A percentile compares a stretch with the other conserved stretches of the same genome.
These are phyloP conservation scores for Salvelinus namaycush DNA, from an alignment of 2,113 vertebrate genomes.

Conservation along the genomic window DNA sequence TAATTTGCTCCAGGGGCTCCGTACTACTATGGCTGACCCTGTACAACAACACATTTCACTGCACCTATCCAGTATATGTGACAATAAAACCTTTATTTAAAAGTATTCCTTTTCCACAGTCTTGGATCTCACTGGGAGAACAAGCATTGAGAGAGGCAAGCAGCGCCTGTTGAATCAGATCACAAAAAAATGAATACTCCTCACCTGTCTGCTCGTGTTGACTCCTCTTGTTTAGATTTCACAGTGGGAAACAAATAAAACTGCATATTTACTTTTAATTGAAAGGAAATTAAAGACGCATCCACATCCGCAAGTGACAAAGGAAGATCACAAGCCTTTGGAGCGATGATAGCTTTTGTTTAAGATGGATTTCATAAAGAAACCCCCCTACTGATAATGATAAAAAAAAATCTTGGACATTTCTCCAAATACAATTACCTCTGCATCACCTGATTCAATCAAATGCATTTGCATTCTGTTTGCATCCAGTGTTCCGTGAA, in stretches of 20 bases:
- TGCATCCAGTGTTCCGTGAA: slow-evolving; percentile 81
- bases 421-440: slow-evolving; percentile 85
- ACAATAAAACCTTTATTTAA: neutral
- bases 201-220: slow-evolving; percentile 80
- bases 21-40: too few relatives aligned
- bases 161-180: slow-evolving; percentile 73
- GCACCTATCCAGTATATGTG: too few relatives aligned
- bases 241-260: slow-evolving; percentile 78
- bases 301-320: slow-evolving; percentile 80
- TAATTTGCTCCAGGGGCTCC: too few relatives aligned
- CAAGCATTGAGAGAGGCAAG: slow-evolving; percentile 1
- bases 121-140: neutral
- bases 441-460: slow-evolving; percentile 85
- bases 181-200: slow-evolving; percentile 78
- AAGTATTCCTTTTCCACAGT: neutral
- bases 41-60: too few relatives aligned
- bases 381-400: slow-evolving; percentile 79
- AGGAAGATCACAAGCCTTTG: slow-evolving; percentile 74
- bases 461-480: slow-evolving; percentile 85
- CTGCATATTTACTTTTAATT: slow-evolving; percentile 85
- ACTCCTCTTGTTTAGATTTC: slow-evolving; percentile 82
- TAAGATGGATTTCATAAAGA: slow-evolving; percentile 83
- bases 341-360: slow-evolving; percentile 82
- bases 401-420: slow-evolving; percentile 77
- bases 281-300: slow-evolving; percentile 85